Conservation (phyloP, 2,888 invertebrate species). For the Atethmia centrago region DNA sequence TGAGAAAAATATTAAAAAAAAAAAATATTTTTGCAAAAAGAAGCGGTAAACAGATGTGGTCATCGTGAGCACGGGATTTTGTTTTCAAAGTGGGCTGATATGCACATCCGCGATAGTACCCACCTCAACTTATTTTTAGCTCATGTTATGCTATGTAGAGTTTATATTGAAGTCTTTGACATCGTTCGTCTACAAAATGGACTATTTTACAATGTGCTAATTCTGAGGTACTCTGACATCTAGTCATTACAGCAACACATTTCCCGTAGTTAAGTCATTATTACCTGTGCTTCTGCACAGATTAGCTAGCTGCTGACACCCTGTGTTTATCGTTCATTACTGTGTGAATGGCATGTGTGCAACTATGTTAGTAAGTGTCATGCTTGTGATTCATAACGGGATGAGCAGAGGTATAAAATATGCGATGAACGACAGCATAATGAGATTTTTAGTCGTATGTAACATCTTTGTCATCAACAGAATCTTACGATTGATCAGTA, state of each 20-base stretch:
- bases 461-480: neutral
- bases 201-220: neutral
- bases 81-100: too few relatives aligned
- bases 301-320: constrained; percentile 30
- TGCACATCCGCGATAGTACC: too few relatives aligned
- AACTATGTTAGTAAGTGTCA: constrained; percentile 8
- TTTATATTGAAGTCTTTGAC: neutral
- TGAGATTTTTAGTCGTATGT: neutral
- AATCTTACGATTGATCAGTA: neutral
- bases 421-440: neutral
- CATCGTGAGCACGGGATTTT: too few relatives aligned
- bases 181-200: neutral
- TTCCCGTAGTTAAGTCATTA: constrained; percentile 33
- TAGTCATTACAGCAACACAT: constrained; percentile 12
- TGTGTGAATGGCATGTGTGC: constrained; percentile 12
- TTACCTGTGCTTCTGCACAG: constrained; percentile 9
- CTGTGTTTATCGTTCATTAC: constrained; percentile 39
- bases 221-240: constrained; percentile 5
- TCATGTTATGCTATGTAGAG: neutral
- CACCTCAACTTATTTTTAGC: neutral
- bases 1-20: too few relatives aligned
- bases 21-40: too few relatives aligned
- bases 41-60: too few relatives aligned
- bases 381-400: constrained; percentile 14
- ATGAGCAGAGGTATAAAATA: neutral